Base-by-base conservation (phyloP, 1,140 invertebrate species). In the Ladona fulva region DNA sequence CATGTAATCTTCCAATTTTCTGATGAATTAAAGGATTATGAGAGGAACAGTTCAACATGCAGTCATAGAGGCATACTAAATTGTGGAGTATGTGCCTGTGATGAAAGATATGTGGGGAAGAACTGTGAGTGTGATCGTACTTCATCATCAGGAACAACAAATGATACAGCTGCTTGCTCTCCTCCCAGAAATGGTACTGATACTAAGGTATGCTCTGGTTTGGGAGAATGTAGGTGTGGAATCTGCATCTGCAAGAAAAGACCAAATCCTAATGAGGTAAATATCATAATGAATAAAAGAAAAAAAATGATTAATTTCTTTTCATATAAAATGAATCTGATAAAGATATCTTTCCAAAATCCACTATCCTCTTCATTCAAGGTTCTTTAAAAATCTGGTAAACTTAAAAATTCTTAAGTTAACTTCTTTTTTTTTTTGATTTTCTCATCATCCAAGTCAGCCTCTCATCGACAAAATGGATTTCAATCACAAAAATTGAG, bases 191-290 rank as follows among this genome's bases (percentile, higher is more conserved):
- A 52, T 66, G 52, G n/a, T 66, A 16, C 52, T 22, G 14, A 16
- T 6, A 12, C 52, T 66, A 66, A 75, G 25, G 59, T 89, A 44
- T 91, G 90, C 79, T 89, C 87, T 77, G 88, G 87, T 11, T 84
- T 86, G 8, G 91, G 91, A 0, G 84, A 82, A 22, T 94, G 93
- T 81, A 85, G 87, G 25, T 92, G 92, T 80, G 90, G 90, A 0
- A 83, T 85, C 16, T 93, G 92, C 82, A 84, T 88, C 66, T 92
- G 92, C 81, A 81, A 83, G 8, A 82, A 85, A 80, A 85, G 89
- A 25, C 81, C 84, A 22, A 86, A 87, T 80, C 82, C 82, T 29
- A 79, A 84, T 74, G 85, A 87, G 79, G 24, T 81, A 42, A 83
- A 22, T 76, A 24, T 75, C 24, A 74, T 24, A 76, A 37, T 37